Evolutionary conservation across 2,888 invertebrate genomes (phyloP).

Genomic region (Limnephilus auricula): DNA sequence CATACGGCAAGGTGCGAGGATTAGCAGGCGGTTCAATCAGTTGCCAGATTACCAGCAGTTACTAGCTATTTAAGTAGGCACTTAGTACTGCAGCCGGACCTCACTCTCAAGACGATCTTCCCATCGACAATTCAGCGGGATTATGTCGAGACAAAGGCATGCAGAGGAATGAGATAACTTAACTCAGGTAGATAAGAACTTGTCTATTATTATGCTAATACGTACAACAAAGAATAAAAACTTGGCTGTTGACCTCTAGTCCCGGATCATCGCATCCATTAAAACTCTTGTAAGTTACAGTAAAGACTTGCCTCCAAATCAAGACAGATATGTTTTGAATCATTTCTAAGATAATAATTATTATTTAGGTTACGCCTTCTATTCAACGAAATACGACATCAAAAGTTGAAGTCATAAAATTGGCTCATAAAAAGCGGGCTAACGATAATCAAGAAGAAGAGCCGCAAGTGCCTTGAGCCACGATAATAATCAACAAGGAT

Average conservation of each 20-base stretch:
- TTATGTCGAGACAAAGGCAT: neutral
- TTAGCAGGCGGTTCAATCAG: neutral
- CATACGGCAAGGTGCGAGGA: neutral
- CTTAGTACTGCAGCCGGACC: neutral
- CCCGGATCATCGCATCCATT: neutral
- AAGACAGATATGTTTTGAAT: neutral
- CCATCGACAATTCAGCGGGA: neutral
- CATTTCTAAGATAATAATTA: neutral
- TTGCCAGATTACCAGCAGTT: neutral
- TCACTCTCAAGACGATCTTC: neutral
- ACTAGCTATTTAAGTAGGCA: neutral
- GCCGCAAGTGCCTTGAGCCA: neutral
- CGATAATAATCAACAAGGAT: slow-evolving; percentile 3
- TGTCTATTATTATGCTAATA: slow-evolving; percentile 2
- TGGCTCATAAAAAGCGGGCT: neutral
- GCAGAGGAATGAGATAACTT: neutral
- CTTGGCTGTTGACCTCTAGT: neutral
- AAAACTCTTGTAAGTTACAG: neutral
- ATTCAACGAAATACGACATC: neutral
- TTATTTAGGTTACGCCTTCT: neutral
- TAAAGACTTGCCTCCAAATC: neutral
- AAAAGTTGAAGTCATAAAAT: neutral
- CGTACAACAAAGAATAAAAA: neutral
- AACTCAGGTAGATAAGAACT: neutral
- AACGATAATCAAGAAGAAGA: neutral